A percentile compares a stretch with the other conserved stretches of the same genome.
These are phyloP conservation scores for Trematocara stigmaticum DNA, from an alignment of 2,113 vertebrate genomes.

Conservation along the genomic window DNA sequence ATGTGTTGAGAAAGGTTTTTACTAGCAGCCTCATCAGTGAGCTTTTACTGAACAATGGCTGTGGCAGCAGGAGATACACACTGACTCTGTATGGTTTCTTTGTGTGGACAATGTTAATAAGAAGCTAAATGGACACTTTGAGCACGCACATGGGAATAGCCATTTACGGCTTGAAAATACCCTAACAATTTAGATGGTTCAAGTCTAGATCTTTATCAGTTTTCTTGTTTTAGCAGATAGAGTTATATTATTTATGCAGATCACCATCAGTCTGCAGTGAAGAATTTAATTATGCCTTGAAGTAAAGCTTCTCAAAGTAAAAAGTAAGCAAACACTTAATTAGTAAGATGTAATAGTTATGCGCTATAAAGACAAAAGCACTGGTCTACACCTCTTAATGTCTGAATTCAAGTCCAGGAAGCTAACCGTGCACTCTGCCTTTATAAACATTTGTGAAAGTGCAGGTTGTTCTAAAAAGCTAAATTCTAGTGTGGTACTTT, in stretches of 20 bases:
- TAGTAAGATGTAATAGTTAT: not conserved
- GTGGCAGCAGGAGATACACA: not conserved
- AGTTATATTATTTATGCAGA: not conserved
- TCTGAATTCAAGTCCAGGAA: not conserved
- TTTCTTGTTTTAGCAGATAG: not conserved
- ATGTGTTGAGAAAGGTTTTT: not conserved
- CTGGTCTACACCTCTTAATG: not conserved
- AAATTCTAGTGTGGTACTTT: not conserved
- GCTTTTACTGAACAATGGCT: not conserved
- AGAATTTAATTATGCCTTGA: not conserved
- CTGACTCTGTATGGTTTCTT: not conserved
- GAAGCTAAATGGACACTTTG: not conserved
- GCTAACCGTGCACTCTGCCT: not conserved
- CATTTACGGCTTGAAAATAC: not conserved
- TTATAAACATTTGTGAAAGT: not conserved
- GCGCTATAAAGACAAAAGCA: not conserved
- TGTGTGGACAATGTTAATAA: not conserved
- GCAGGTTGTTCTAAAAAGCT: not conserved
- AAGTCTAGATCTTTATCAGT: not conserved
- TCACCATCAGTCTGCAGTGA: not conserved
- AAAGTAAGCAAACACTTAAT: not conserved
- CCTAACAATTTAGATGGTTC: not conserved
- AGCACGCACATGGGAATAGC: not conserved
- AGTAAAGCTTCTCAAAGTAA: not conserved
- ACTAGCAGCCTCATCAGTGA: not conserved